Percentiles rank a stretch among this genome's conserved stretches.
Conservation (phyloP, 2,797 vertebrate species). For the Orientallactaga sibirica region DNA sequence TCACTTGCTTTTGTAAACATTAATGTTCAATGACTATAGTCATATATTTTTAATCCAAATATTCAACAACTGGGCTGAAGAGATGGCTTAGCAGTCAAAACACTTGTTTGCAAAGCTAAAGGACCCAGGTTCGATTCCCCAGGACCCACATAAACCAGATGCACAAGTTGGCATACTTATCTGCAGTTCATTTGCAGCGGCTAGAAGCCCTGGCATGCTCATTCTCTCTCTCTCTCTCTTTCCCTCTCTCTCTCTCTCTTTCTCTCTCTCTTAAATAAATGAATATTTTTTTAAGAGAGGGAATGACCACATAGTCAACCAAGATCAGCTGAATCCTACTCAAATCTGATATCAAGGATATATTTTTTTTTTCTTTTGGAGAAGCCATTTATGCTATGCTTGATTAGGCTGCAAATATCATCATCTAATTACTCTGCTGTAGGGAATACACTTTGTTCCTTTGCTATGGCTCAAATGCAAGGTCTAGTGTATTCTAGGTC, state of each 20-base stretch:
- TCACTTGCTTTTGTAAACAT: not conserved
- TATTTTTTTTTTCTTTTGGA: not conserved
- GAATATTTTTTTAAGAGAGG: too few relatives aligned
- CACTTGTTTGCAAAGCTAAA: too few relatives aligned
- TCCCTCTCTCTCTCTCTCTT: too few relatives aligned
- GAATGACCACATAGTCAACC: not conserved
- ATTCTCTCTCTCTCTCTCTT: too few relatives aligned
- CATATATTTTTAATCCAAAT: not conserved
- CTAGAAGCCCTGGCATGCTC: too few relatives aligned
- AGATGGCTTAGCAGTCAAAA: too few relatives aligned
- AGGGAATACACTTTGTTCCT: not conserved
- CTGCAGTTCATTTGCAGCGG: too few relatives aligned
- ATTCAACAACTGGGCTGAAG: not conserved
- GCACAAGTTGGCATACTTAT: too few relatives aligned
- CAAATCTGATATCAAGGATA: not conserved
- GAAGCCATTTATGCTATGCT: not conserved
- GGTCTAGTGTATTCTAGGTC: not conserved
- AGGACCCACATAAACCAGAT: too few relatives aligned
- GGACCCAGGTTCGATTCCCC: too few relatives aligned
- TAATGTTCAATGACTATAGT: conserved; percentile 3
- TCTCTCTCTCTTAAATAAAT: too few relatives aligned
- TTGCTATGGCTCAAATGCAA: not conserved
- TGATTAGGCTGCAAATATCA: not conserved
- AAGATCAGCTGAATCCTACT: not conserved
- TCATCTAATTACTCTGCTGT: accelerated